These are phyloP conservation scores for Hydrotaea diabolus DNA, from an alignment of 2,888 invertebrate species.

Conservation along the genomic window DNA sequence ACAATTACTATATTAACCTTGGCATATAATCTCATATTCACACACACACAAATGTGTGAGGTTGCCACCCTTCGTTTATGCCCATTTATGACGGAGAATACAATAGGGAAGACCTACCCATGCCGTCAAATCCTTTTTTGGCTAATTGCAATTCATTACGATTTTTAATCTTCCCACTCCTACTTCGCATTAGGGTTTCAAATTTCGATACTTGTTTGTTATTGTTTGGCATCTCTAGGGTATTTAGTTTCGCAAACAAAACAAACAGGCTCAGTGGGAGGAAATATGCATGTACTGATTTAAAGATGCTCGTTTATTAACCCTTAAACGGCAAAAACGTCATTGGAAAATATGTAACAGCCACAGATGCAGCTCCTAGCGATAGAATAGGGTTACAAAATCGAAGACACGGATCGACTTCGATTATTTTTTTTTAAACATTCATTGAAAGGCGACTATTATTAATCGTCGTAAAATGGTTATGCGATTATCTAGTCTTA, in stretches of 20 bases:
- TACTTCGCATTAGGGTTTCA: neutral
- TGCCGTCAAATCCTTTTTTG: neutral
- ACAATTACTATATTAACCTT: slow-evolving; percentile 34
- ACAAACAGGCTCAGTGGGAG: neutral
- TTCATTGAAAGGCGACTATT: too few species aligned
- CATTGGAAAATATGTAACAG: too few species aligned
- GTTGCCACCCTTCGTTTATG: neutral
- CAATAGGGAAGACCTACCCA: neutral
- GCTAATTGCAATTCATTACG: neutral
- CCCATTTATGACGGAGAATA: neutral
- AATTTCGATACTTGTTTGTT: neutral
- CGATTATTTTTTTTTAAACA: too few species aligned
- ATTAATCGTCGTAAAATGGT: too few species aligned
- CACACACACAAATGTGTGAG: neutral
- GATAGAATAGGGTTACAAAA: too few species aligned
- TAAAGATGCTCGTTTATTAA: too few species aligned
- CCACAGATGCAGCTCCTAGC: too few species aligned
- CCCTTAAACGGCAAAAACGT: too few species aligned
- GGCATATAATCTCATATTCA: slow-evolving; percentile 15
- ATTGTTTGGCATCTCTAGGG: neutral
- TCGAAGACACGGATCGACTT: too few species aligned
- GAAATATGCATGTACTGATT: too few species aligned
- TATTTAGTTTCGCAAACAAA: neutral
- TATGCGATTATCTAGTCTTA: too few species aligned
- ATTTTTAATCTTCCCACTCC: too few species aligned